phyloP scores from a whole-genome alignment of 2,797 vertebrate species.

The Cossypha heuglini region DNA sequence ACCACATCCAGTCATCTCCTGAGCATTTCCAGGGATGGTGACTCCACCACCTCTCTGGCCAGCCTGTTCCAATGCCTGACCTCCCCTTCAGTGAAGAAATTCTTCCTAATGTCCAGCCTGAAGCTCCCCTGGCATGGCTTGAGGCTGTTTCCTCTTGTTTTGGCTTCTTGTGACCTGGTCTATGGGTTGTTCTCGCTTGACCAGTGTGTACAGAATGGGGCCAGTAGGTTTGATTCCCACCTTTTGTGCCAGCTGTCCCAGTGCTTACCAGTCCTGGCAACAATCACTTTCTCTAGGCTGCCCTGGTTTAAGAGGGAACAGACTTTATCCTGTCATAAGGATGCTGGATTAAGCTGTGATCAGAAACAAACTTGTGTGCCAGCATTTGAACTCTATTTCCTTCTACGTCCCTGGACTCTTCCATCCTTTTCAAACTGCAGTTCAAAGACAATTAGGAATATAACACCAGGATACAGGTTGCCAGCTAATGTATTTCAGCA shows the following conservation, averaged over 20 bases:
- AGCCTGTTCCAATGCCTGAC: neutral
- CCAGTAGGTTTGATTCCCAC: neutral
- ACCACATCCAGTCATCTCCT: neutral
- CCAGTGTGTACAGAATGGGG: neutral
- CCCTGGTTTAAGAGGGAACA: neutral
- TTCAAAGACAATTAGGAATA: neutral
- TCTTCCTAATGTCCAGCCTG: neutral
- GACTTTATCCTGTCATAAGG: neutral
- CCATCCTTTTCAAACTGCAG: neutral
- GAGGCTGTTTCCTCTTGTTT: neutral
- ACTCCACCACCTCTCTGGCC: neutral
- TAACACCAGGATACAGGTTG: neutral
- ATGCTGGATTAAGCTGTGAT: neutral
- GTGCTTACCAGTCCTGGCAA: neutral
- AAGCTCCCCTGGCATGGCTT: neutral
- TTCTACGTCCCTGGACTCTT: neutral
- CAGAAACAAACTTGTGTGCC: neutral
- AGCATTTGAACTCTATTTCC: neutral
- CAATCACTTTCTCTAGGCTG: neutral
- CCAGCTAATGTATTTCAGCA: neutral
- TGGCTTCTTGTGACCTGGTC: neutral
- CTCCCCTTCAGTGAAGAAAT: neutral
- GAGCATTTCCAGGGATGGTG: neutral
- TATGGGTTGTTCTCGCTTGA: fast-evolving
- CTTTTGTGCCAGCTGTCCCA: neutral